A percentile compares a stretch with the other conserved stretches of the same genome.
phyloP scores from a whole-genome alignment of 2,797 vertebrate species.

The Picus viridis region DNA sequence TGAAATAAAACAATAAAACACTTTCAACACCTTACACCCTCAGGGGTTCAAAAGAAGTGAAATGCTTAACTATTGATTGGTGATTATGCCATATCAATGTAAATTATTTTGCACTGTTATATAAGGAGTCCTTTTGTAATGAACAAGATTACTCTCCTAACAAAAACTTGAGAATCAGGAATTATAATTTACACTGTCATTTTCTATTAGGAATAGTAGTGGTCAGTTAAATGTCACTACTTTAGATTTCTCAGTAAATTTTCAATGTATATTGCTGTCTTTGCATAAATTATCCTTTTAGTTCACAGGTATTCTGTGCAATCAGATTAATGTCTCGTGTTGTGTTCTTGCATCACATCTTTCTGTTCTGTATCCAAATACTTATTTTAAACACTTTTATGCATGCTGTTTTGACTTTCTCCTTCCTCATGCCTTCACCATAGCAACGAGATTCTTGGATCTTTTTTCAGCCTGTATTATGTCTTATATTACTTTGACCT shows the following conservation, averaged over 20 bases:
- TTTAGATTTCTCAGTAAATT: background rate
- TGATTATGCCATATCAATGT: background rate
- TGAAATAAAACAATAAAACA: background rate
- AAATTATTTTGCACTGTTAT: background rate
- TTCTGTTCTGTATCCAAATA: slow-evolving; percentile 11
- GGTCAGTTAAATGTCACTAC: background rate
- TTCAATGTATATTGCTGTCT: background rate
- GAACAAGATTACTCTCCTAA: background rate
- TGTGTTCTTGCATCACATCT: background rate
- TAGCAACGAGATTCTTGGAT: slow-evolving; percentile 61
- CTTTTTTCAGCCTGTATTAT: slow-evolving; percentile 21
- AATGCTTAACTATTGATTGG: background rate
- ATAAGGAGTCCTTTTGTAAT: background rate
- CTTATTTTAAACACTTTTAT: slow-evolving; percentile 1
- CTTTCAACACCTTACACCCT: background rate
- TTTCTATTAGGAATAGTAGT: background rate
- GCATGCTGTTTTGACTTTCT: slow-evolving; percentile 35
- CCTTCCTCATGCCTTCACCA: slow-evolving; percentile 49
- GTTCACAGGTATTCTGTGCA: background rate
- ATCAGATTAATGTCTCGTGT: background rate
- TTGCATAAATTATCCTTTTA: background rate
- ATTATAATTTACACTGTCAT: background rate
- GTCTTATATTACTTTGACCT: background rate
- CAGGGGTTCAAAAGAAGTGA: background rate
- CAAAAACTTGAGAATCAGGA: background rate